Evolutionary conservation across 2,113 vertebrate species (phyloP), one percentile per base, ranked within the genome.

Genomic region (Xiphophorus hellerii): DNA sequence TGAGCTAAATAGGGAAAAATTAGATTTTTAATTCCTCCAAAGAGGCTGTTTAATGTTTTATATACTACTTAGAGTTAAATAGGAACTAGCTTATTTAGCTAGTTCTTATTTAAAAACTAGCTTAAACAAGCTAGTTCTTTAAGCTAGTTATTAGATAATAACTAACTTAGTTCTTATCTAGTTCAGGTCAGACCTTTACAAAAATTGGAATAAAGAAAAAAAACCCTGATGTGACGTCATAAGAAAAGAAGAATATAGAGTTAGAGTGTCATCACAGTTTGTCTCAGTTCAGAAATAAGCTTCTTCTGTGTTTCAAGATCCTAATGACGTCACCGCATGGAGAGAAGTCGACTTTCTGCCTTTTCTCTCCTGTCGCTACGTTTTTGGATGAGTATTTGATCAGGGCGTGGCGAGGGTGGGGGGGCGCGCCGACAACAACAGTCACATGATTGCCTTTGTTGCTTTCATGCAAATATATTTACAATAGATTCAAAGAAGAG

Each of bases 391-490:
- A 58, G 22, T 58, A 58, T 58, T 58, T 58, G 51, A 58, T 72
- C 17, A 22, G 61, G 22, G 13, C 27, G 4, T 13, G 13, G 22
- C n/a, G 22, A 30, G n/a, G 39, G 60, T 37, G 33, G 33, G 8
- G 8, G 33, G 33, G 33, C 33, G 33, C 8, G 33, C 8, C 33
- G 33, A 9, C 9, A 28, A 61, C 35, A 62, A 35, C 8, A 29
- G 22, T 69, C 12, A 31, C 22, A 42, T 0, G 35, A 7, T 12
- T 65, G n/a, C 27, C 25, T 66, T 42, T 62, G 48, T n/a, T 58
- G 63, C 66, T 42, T 73, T 48, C 10, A 64, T 67, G 51, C 7
- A 68, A 86, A 61, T 62, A 54, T 35, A 78, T 81, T 83, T 82
- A 63, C 64, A 81, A 27, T 42, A 27, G 5, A 29, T 62, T 72